Evolutionary conservation across 1,140 invertebrate genomes (phyloP), one percentile per base, ranked within the genome.

Genomic region (Drosophila nebulosa): DNA sequence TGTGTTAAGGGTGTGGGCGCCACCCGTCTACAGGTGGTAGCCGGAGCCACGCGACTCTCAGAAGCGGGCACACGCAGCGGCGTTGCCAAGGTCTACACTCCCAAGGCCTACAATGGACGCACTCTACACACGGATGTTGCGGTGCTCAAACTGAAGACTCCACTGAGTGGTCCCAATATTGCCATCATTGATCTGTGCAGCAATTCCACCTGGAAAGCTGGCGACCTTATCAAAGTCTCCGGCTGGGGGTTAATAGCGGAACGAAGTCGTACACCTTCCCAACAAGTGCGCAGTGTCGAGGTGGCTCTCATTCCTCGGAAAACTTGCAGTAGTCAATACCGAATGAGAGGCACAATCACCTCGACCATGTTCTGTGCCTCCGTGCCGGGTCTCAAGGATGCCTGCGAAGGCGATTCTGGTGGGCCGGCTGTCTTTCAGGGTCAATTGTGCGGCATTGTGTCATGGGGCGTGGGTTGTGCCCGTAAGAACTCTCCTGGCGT

Each of bases 391-490:
- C 27, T 64, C 1, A 90, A 83, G 78, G 89, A 90, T 63, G 46
- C 89, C 30, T 90, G 89, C 56, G 74, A 84, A 42, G 94, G 94
- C 51, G 95, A 95, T 76, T 93, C 92, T 0, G 95, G 94, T 6
- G 94, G 94, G 10, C 94, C 95, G 4, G 79, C 95, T 0, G 89
- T 94, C 7, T 93, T 93, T 72, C 90, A 93, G 36, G 89, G 90
- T 1, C 89, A 93, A 50, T 85, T 92, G 10, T 92, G 92, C 21
- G 94, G 94, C 0, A 92, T 95, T 6, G 93, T 93, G 56, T 94
- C 93, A 0, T 94, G 92, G 92, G 89, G 91, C 0, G 90, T 93
- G 1, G 93, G 93, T 18, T 95, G 94, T 68, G 94, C 83, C 0
- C 61, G 85, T 0, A 52, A 69, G 12, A 91, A 91, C 6, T 93